These are phyloP conservation scores for Drosophila saltans DNA, from an alignment of 1,140 invertebrate species.

Conservation along the genomic window DNA sequence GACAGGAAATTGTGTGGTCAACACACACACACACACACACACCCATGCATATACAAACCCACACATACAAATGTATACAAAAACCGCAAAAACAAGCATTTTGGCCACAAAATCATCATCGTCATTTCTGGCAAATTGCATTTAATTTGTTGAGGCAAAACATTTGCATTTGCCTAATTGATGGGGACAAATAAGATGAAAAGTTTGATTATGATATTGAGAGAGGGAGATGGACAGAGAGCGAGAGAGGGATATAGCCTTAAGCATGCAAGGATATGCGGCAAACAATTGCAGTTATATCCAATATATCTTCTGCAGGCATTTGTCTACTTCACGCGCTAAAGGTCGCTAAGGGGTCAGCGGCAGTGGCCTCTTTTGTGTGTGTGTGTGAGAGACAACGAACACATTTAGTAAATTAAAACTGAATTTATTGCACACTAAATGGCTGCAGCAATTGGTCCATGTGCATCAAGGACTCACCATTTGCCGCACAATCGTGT, in stretches of 20 bases:
- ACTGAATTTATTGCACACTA: slow-evolving; percentile 79
- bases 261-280: background rate
- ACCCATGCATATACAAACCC: background rate
- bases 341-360: background rate
- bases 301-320: slow-evolving; percentile 69
- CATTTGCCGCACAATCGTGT: slow-evolving; percentile 16
- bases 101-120: slow-evolving; percentile 72
- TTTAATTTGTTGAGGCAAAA: slow-evolving; percentile 49
- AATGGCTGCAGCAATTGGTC: slow-evolving; percentile 65
- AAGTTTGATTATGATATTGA: slow-evolving; percentile 25
- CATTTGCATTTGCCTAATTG: slow-evolving; percentile 67
- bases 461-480: slow-evolving; percentile 49
- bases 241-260: background rate
- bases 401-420: slow-evolving; percentile 82
- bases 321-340: slow-evolving; percentile 75
- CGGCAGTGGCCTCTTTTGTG: background rate
- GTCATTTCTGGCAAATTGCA: slow-evolving; percentile 42
- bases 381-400: slow-evolving; percentile 38
- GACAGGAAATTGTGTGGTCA: slow-evolving; percentile 80
- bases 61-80: background rate
- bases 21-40: slow-evolving; percentile 22
- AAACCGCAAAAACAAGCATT: slow-evolving; percentile 75
- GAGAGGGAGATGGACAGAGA: background rate
- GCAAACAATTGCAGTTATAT: slow-evolving; percentile 62
- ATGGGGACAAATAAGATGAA: slow-evolving; percentile 37